Conservation (phyloP, 92 coral and sea anemone species). For the Phenganax stokvisi region DNA sequence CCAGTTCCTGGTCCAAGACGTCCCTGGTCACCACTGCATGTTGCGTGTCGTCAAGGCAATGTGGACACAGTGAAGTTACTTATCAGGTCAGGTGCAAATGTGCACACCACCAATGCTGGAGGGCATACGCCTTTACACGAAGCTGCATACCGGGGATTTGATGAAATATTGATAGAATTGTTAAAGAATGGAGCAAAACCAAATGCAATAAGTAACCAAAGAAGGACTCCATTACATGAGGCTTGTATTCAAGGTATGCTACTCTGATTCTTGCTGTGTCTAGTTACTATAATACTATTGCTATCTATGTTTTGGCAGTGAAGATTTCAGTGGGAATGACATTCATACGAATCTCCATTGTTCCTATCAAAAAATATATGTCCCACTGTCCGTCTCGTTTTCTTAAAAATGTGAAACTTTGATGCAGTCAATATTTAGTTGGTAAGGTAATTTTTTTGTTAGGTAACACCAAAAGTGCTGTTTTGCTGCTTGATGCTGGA, state of each 20-base stretch:
- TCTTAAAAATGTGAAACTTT: not conserved
- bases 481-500: conserved; percentile 68
- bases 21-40: conserved; percentile 96
- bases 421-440: not conserved
- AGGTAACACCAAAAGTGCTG: conserved; percentile 66
- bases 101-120: conserved; percentile 84
- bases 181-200: conserved; percentile 73
- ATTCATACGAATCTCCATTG: not conserved
- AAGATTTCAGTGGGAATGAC: not conserved
- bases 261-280: not conserved
- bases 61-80: conserved; percentile 74
- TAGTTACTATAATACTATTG: not conserved
- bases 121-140: conserved; percentile 89
- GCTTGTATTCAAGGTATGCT: conserved; percentile 90
- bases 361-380: no score
- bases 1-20: conserved; percentile 40
- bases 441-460: not conserved
- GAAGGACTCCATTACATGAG: conserved; percentile 89
- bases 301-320: not conserved
- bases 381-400: not conserved
- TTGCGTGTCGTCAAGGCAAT: conserved; percentile 87
- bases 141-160: conserved; percentile 88
- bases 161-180: conserved; percentile 52
- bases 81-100: conserved; percentile 75
- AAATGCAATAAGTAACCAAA: conserved; percentile 75